Evolutionary conservation across 2,113 vertebrate species (phyloP).

Genomic region (Eulemur rufifrons): DNA sequence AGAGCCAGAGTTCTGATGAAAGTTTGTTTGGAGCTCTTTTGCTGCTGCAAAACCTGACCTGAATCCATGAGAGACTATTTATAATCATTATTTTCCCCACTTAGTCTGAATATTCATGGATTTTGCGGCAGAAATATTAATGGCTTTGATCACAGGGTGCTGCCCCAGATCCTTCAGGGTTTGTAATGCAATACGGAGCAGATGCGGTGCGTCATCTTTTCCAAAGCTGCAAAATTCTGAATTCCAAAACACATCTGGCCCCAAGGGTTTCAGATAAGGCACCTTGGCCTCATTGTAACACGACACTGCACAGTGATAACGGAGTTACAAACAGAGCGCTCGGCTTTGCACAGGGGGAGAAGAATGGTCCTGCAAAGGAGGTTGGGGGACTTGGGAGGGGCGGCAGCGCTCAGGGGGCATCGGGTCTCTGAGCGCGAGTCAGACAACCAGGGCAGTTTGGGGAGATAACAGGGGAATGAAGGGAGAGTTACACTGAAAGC

Average conservation of each 20-base stretch:
- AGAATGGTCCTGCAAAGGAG: neutral
- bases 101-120: conserved; percentile 31
- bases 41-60: neutral
- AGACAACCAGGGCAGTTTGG: fast-evolving
- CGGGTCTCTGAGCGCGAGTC: fast-evolving
- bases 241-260: neutral
- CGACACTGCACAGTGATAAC: fast-evolving
- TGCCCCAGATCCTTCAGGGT: neutral
- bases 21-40: neutral
- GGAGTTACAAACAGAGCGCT: neutral
- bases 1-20: too few species aligned
- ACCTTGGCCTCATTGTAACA: fast-evolving
- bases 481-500: neutral
- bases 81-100: neutral
- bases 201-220: neutral
- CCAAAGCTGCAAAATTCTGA: neutral
- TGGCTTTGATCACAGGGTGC: neutral
- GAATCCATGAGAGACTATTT: neutral
- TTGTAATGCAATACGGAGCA: neutral
- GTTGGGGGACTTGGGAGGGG: neutral
- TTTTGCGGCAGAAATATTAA: conserved; percentile 12
- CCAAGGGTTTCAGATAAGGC: neutral
- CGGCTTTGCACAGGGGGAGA: neutral
- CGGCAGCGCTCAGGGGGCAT: neutral
- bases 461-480: neutral